These are phyloP conservation scores for Drosophila prolongata DNA, from an alignment of 2,888 invertebrate genomes.

Conservation along the genomic window DNA sequence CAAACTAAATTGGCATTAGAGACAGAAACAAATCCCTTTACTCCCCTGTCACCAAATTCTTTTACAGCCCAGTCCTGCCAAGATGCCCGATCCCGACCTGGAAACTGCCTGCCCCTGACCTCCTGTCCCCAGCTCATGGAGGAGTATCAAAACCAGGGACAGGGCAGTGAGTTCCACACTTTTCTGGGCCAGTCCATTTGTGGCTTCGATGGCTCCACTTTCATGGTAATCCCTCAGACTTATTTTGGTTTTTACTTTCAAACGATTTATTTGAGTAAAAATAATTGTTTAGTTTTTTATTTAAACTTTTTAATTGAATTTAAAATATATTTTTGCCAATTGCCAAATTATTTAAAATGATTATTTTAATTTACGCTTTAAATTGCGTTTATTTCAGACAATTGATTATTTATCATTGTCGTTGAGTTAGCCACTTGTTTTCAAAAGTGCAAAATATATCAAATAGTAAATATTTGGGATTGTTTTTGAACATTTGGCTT, in stretches of 20 bases:
- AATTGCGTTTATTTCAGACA: constrained; percentile 2
- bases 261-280: background rate
- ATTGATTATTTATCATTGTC: too few species aligned
- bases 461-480: too few species aligned
- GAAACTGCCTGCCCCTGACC: constrained; percentile 86
- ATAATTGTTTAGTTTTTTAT: background rate
- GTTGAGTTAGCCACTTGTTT: too few species aligned
- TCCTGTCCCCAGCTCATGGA: constrained; percentile 86
- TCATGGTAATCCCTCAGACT: constrained; percentile 86
- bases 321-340: background rate
- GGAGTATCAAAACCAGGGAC: constrained; percentile 74
- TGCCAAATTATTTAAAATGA: background rate
- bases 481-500: too few species aligned
- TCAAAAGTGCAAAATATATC: too few species aligned
- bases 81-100: constrained; percentile 85
- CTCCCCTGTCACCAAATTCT: constrained; percentile 24
- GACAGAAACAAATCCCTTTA: background rate
- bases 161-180: constrained; percentile 81
- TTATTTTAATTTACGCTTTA: background rate
- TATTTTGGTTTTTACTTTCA: background rate
- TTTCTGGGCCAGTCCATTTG: constrained; percentile 88
- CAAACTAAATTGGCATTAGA: constrained; percentile 18
- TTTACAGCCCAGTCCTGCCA: constrained; percentile 84
- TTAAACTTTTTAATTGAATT: background rate
- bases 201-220: constrained; percentile 87